Conservation (phyloP, 2,888 invertebrate genomes). For the Sabatieria punctata region DNA sequence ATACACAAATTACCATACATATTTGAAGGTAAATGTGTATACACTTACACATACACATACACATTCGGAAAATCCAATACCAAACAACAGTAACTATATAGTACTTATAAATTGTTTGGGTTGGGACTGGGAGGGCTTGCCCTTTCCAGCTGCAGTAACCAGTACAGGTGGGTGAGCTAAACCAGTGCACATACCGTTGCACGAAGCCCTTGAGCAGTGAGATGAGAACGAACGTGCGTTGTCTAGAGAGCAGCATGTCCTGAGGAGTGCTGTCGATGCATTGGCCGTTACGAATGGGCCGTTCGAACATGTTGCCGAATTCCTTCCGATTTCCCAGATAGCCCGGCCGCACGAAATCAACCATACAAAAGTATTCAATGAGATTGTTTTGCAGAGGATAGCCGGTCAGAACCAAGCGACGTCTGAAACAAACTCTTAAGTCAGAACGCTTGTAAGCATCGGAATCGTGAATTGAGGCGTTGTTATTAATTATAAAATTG, state of each 20-base stretch:
- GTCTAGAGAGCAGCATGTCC: conserved; percentile 81
- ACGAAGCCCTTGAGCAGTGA: conserved; percentile 86
- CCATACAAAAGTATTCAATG: conserved; percentile 42
- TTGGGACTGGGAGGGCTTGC: too few species aligned
- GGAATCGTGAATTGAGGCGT: too few species aligned
- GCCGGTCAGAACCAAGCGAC: conserved; percentile 86
- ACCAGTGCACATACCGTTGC: conserved; percentile 49
- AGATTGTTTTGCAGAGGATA: conserved; percentile 96
- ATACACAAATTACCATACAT: too few species aligned
- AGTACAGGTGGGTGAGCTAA: too few species aligned
- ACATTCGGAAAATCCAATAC: too few species aligned
- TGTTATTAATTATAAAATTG: too few species aligned
- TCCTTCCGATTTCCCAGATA: conserved; percentile 89
- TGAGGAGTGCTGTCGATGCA: conserved; percentile 88
- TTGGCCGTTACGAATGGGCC: conserved; percentile 94
- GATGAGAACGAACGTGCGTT: conserved; percentile 84
- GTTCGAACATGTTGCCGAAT: conserved; percentile 94
- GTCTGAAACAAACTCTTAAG: conserved; percentile 36
- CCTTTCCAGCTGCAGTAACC: too few species aligned
- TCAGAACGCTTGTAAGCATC: too few species aligned
- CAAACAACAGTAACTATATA: too few species aligned
- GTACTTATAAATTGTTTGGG: too few species aligned
- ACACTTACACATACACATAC: too few species aligned
- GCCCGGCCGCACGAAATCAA: conserved; percentile 85
- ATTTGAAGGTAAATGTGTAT: too few species aligned